These are phyloP conservation scores for Tricholauxania praeusta DNA, from an alignment of 2,888 invertebrate genomes.

Conservation along the genomic window DNA sequence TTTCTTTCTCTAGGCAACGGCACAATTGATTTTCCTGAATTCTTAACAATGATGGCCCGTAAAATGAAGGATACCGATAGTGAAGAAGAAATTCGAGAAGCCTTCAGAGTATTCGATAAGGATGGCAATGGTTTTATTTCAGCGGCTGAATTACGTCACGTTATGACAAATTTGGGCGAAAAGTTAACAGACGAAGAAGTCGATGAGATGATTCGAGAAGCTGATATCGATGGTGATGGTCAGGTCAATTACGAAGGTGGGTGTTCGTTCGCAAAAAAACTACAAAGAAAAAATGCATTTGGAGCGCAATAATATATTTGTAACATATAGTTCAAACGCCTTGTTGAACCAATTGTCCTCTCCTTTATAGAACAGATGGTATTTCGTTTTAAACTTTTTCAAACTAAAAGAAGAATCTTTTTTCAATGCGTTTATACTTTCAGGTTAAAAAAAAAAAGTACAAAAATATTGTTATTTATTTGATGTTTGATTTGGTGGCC, in stretches of 20 bases:
- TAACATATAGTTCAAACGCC: too few species aligned
- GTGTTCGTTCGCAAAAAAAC: constrained; percentile 25
- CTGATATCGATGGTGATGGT: constrained; percentile 98
- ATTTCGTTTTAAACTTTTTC: too few species aligned
- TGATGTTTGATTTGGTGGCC: too few species aligned
- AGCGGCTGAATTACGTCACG: constrained; percentile 97
- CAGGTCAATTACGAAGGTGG: constrained; percentile 78
- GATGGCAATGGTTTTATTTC: constrained; percentile 99
- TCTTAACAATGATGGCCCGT: constrained; percentile 99
- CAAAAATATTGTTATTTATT: too few species aligned
- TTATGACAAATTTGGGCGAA: constrained; percentile 99
- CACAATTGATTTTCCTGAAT: constrained; percentile 99
- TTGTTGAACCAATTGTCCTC: too few species aligned
- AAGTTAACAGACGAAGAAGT: constrained; percentile 99
- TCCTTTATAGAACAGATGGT: too few species aligned
- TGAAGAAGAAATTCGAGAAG: constrained; percentile 99
- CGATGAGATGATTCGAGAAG: constrained; percentile 99
- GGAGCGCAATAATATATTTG: background rate
- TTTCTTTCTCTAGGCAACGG: constrained; percentile 84
- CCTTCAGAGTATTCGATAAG: constrained; percentile 99
- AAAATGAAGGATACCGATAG: constrained; percentile 99
- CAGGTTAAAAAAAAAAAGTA: too few species aligned
- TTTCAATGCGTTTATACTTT: too few species aligned
- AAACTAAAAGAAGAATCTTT: too few species aligned
- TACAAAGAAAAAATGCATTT: background rate